Evolutionary conservation across 30 jellyfish, hydroid and myxozoan species (phyloP), one percentile per base, ranked within the genome.

Genomic region (Pelagia noctiluca): DNA sequence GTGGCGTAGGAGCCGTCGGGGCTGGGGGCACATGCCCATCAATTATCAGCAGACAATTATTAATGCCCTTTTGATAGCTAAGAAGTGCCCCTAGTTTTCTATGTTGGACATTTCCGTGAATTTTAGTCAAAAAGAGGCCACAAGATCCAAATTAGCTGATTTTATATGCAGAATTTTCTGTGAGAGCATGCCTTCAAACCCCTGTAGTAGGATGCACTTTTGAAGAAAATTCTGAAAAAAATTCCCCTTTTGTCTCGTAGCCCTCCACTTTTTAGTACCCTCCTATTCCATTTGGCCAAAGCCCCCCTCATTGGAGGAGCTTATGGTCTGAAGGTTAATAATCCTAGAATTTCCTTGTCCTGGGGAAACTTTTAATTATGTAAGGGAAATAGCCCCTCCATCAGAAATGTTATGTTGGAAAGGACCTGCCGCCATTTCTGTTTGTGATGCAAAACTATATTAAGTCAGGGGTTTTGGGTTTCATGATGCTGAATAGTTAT

Each of bases 1-100:
- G 57, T 42, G 57, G 57, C 57, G 57, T 42, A 42, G 57, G 57
- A 42, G 57, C 57, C 57, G 57, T 42, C 12, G 57, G 57, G 57
- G 57, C 57, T 42, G 57, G 57, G 57, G 57, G 57, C 57, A 42
- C 57, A 42, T 42, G 57, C 57, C 57, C 57, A 42, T 42, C 57
- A 42, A 42, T 42, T 42, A 42, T 42, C 57, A 42, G 57, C 57
- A 42, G 16, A 42, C 57, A 42, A 42, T 42, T 42, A 42, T 42
- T 42, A 42, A 42, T 42, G 57, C 57, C 57, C 57, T 42, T 42
- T 42, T 42, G 8, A 42, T 42, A 42, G 8, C 57, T 42, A 42
- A 42, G 57, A 42, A 42, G 57, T 42, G 57, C 16, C 57, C 57
- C 57, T 42, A 42, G 57, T 16, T 42, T 42, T 42, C 57, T 42